Conservation (phyloP, 2,113 vertebrate species). For the Ciconia boyciana region DNA sequence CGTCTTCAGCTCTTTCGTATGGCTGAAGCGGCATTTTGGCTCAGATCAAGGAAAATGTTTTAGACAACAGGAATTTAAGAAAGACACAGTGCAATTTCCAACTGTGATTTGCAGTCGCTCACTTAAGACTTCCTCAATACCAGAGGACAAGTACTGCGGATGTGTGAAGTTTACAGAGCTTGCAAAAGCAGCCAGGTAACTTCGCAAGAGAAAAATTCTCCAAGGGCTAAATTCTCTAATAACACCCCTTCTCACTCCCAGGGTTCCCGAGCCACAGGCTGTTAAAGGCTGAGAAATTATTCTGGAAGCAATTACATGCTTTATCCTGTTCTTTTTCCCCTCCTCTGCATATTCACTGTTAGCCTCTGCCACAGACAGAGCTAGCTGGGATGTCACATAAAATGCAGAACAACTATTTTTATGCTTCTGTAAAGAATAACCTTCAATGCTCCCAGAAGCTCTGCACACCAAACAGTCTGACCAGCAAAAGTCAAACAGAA, state of each 20-base stretch:
- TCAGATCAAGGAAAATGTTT: neutral
- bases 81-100: too few species aligned
- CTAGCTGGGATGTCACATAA: neutral
- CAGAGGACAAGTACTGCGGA: neutral
- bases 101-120: neutral
- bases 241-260: neutral
- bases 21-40: neutral
- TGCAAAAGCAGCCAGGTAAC: neutral
- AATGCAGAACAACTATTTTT: neutral
- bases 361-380: neutral
- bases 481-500: neutral
- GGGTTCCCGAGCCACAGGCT: neutral
- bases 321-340: neutral
- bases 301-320: neutral
- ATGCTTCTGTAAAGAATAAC: neutral
- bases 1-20: neutral
- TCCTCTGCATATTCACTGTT: neutral
- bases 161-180: neutral
- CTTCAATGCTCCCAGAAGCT: neutral
- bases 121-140: neutral
- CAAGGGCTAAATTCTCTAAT: neutral
- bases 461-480: neutral
- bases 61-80: too few species aligned
- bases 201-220: neutral
- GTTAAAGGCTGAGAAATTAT: neutral